These are phyloP conservation scores for Mus musculus DNA, from an alignment of 2,113 vertebrate species.

Conservation along the genomic window GRCm39 chr8:49463501-49464000, in stretches of 20 bases:
- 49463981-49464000: conserved; percentile 68
- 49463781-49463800: conserved; percentile 81
- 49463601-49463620: conserved; percentile 24
- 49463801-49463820: conserved; percentile 75
- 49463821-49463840: conserved; percentile 66
- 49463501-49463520: not conserved
- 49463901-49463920: conserved; percentile 68
- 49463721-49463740: conserved; percentile 61
- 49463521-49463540: not conserved
- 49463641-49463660: fast-evolving
- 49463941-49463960: conserved; percentile 72
- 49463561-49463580: not conserved
- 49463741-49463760: conserved; percentile 76
- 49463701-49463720: conserved; percentile 30
- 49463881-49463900: conserved; percentile 77
- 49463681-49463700: conserved; percentile 21
- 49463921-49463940: conserved; percentile 79
- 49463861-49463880: conserved; percentile 70
- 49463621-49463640: not conserved
- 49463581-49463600: conserved; percentile 1
- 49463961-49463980: conserved; percentile 78
- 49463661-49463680: not conserved
- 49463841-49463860: conserved; percentile 80
- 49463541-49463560: not conserved
- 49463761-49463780: conserved; percentile 82